Conservation (phyloP, 1,140 invertebrate genomes). For the Drosophila sechellia region DNA sequence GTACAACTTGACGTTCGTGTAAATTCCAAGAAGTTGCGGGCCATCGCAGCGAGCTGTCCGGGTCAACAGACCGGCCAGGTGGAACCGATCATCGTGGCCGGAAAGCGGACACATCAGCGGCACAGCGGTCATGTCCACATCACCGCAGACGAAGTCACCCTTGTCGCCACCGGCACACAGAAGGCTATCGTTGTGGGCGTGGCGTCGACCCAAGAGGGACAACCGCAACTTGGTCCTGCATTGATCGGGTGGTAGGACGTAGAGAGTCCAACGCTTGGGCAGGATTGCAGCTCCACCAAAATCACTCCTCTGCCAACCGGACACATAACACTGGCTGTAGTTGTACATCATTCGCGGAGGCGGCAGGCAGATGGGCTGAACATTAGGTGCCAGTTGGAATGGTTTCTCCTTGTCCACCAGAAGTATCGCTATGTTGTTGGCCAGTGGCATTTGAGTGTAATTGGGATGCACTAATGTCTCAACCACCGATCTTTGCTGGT, state of each 20-base stretch:
- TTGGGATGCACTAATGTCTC: conserved; percentile 56
- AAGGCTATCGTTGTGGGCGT: conserved; percentile 47
- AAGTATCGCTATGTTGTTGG: conserved; percentile 55
- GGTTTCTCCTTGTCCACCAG: conserved; percentile 25
- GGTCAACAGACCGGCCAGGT: conserved; percentile 54
- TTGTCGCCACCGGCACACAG: conserved; percentile 64
- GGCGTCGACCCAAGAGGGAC: conserved; percentile 49
- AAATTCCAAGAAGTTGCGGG: conserved; percentile 57
- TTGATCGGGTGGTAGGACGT: conserved; percentile 54
- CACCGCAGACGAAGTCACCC: conserved; percentile 51
- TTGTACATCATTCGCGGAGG: conserved; percentile 48
- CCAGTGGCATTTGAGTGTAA: conserved; percentile 46
- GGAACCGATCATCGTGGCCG: conserved; percentile 38
- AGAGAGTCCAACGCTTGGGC: conserved; percentile 55
- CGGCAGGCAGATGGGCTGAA: conserved; percentile 60
- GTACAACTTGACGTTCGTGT: conserved; percentile 54
- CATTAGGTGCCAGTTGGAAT: conserved; percentile 33
- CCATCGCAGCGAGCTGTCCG: conserved; percentile 49
- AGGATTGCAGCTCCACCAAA: conserved; percentile 33
- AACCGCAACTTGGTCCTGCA: conserved; percentile 53
- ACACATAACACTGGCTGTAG: conserved; percentile 60
- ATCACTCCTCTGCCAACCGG: conserved; percentile 50
- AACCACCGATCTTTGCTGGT: conserved; percentile 37
- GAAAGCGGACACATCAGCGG: conserved; percentile 61
- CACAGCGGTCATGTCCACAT: conserved; percentile 39